Base-by-base conservation (phyloP, 2,888 invertebrate genomes). In the Rhamphomyia laevipes region DNA sequence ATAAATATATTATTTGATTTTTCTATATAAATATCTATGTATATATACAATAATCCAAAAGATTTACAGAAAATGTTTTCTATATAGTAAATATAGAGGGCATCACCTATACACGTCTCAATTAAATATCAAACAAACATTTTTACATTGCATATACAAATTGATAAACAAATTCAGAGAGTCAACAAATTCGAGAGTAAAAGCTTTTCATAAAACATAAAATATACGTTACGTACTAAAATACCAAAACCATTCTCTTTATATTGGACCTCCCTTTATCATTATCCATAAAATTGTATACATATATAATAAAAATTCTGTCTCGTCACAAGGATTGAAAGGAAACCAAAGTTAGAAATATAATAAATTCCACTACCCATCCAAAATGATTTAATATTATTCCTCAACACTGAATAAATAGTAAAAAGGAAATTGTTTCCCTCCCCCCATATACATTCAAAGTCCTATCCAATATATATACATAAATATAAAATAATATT, bases 91-190 rank as follows among this genome's bases (percentile, higher is more conserved):
- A 44, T 42, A 45, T 49, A 45, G 45, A 50, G 46, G 50, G 46
- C 50, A 50, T 50, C 50, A 50, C 46, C 43, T 50, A 48, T 27
- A 42, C 56, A 56, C 53, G 54, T 57, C 56, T 57, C 57, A 57
- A 58, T 58, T 58, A 58, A 58, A 59, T 57, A 59, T 54, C 58
- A 55, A 51, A 52, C 56, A 55, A 55, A 55, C 50, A 53, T 55
- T 53, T 51, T 51, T 53, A 53, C 51, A 51, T 49, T 55, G 54
- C 53, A 56, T n/a, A n/a, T 56, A 54, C 53, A 57, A 55, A 57
- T 57, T 57, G 55, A 57, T 55, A 56, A 52, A 52, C 55, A 57
- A 56, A 57, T 57, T 55, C 53, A 49, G 44, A 53, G 46, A 55
- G 57, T 56, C 57, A 57, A 57, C 57, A 57, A 57, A 50, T 53